Conservation (phyloP, 2,113 vertebrate species). For the Phylloscopus whistleri region DNA sequence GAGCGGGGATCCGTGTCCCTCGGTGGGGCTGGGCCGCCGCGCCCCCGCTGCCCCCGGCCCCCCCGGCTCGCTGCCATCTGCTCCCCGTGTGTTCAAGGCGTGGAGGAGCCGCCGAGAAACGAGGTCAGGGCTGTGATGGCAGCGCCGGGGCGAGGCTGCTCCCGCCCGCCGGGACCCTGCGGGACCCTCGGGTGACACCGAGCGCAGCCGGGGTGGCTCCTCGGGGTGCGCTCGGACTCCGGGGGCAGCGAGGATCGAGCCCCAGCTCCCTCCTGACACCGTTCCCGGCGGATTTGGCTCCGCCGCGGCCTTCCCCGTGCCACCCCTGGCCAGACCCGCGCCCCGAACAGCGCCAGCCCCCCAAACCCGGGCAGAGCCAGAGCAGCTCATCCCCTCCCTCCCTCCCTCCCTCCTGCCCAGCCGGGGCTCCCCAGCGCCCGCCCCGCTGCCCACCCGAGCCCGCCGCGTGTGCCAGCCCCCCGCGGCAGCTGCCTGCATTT, state of each 20-base stretch:
- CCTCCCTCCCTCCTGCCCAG: no score
- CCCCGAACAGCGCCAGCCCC: not conserved
- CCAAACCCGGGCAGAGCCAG: not conserved
- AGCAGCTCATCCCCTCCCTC: accelerated
- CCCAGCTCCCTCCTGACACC: accelerated
- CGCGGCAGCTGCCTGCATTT: slow-evolving; percentile 29
- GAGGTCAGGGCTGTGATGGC: not conserved
- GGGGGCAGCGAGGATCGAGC: not conserved
- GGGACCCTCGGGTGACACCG: not conserved
- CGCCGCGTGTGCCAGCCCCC: not conserved
- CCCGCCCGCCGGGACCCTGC: accelerated
- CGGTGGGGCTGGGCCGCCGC: accelerated
- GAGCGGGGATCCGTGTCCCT: accelerated
- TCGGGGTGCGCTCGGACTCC: not conserved
- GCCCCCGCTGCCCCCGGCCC: not conserved
- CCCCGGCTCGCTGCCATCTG: not conserved
- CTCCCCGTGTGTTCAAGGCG: not conserved
- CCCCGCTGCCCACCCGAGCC: not conserved
- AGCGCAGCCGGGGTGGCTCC: accelerated
- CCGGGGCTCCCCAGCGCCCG: not conserved
- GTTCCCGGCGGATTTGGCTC: accelerated
- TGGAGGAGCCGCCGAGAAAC: not conserved
- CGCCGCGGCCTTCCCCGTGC: not conserved
- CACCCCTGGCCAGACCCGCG: accelerated
- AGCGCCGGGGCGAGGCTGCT: accelerated